Percentiles rank a stretch among this genome's conserved stretches.
Conservation (phyloP, 2,113 vertebrate genomes). For the Neolamprologus brichardi region DNA sequence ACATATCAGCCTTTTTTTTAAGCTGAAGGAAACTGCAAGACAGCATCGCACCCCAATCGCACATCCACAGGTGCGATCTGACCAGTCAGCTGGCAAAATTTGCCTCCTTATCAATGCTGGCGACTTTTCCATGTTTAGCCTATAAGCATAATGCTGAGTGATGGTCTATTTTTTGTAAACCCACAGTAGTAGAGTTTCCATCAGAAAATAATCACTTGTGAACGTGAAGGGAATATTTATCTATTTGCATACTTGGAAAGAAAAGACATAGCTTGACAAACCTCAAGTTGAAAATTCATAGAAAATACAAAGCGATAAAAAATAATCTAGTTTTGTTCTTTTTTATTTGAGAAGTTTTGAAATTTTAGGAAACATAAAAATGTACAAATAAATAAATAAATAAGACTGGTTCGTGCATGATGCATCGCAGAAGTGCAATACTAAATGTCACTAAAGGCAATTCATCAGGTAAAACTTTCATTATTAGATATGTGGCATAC, state of each 20-base stretch:
- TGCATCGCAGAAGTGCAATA: not conserved
- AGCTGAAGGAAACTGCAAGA: not conserved
- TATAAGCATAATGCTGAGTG: not conserved
- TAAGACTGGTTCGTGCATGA: not conserved
- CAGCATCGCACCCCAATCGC: not conserved
- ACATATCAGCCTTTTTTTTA: not conserved
- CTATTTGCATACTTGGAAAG: not conserved
- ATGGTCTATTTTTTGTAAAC: not conserved
- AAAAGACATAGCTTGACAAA: not conserved
- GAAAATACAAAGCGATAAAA: not conserved
- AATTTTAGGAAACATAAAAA: not conserved
- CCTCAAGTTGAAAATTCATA: not conserved
- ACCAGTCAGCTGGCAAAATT: not conserved
- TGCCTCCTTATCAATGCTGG: not conserved
- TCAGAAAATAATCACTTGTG: not conserved
- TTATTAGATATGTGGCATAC: not conserved
- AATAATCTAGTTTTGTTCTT: not conserved
- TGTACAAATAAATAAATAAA: not conserved
- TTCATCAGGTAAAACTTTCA: not conserved
- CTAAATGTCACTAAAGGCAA: not conserved
- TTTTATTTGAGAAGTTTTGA: not conserved
- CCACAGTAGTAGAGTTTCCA: not conserved
- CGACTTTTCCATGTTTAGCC: not conserved
- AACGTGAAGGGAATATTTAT: not conserved
- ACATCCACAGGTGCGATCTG: not conserved